These are phyloP conservation scores for Amphiduros pacificus DNA, from an alignment of 2,888 invertebrate genomes.

Conservation along the genomic window DNA sequence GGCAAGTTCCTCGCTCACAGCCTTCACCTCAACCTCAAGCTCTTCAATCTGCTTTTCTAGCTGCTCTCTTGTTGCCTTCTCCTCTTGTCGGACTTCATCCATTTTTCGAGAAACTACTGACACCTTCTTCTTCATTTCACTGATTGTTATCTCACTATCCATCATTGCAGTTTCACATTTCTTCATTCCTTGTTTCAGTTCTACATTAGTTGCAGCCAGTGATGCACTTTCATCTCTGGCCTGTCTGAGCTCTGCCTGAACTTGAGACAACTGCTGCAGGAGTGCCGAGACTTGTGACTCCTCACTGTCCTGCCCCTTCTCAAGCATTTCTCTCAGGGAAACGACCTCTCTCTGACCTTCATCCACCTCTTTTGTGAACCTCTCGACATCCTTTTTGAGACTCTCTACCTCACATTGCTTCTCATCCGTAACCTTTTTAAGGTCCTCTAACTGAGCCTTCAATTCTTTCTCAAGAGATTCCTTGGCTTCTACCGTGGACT, in stretches of 20 bases:
- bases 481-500: conserved; percentile 8
- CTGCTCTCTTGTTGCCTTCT: conserved; percentile 16
- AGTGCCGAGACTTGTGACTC: too few relatives aligned
- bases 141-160: too few relatives aligned
- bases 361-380: conserved; percentile 3
- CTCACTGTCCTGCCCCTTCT: too few relatives aligned
- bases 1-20: not conserved
- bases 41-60: conserved; percentile 68
- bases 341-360: conserved; percentile 15
- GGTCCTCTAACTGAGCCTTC: conserved; percentile 19
- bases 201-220: too few relatives aligned
- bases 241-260: too few relatives aligned
- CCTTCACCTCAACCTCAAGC: conserved; percentile 51
- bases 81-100: too few relatives aligned
- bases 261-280: too few relatives aligned
- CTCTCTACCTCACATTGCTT: not conserved
- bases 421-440: conserved; percentile 12
- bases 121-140: too few relatives aligned
- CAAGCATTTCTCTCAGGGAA: not conserved
- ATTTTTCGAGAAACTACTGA: too few relatives aligned
- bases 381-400: conserved; percentile 8
- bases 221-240: too few relatives aligned
- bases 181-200: too few relatives aligned
- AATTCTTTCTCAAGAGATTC: conserved; percentile 10
- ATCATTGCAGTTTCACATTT: too few relatives aligned